Evolutionary conservation across 2,113 vertebrate species (phyloP), one percentile per base, ranked within the genome.

Genomic region (Tretioscincus oriximinensis): DNA sequence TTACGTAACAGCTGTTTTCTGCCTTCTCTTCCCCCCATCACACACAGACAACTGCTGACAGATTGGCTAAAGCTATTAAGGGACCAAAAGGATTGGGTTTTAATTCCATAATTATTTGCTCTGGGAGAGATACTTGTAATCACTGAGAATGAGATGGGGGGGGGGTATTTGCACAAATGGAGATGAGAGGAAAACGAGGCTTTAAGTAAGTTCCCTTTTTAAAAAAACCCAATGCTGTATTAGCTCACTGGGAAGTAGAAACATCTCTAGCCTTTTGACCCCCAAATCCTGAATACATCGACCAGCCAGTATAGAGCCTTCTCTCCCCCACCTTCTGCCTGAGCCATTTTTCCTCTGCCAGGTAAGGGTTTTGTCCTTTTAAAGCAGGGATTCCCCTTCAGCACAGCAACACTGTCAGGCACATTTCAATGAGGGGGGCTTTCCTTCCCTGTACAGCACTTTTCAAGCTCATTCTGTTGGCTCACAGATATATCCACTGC

Each of bases 81-180:
- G 29, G 78, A 65, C 78, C 9, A 45, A 58, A 47, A 65, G 45
- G 73, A 80, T 76, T 63, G 81, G 63, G 72, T 71, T 76, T 86
- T 89, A 87, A 84, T 87, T 82, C 65, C 73, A 51, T 74, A 58
- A 47, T 29, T 73, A 31, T 84, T 89, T 87, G 35, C 75, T 84
- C 79, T n/a, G 69, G 64, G 73, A 83, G 58, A 71, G 77, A 85
- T 0, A 9, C 49, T 72, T 0, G 0, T 86, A 68, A 81, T 80
- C 3, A 0, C 54, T 29, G 58, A 1, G 1, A 28, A 0, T 1
- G 35, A 71, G 35, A 71, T 66, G 6, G 49, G 16, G 26, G 6
- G 49, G 16, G 26, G 18, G 4, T 81, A 41, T 28, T 21, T 45
- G 20, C 2, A 14, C 24, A 6, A 20, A 45, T 35, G 45, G 0